Base-by-base conservation (phyloP, 1,140 invertebrate species). In the Papilio dardanus region DNA sequence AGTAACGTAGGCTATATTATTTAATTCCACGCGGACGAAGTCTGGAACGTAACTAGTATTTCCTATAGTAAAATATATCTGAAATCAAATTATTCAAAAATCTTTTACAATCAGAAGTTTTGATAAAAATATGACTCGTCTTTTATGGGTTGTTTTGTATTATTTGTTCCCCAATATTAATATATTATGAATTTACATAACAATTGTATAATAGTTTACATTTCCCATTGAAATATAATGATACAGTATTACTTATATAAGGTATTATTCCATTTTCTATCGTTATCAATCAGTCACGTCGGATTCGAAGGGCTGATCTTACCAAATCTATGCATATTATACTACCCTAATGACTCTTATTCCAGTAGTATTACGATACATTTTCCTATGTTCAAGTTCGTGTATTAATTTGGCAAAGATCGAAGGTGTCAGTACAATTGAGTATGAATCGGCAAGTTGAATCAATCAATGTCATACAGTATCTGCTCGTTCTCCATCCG, bases 381-480 rank as follows among this genome's bases (percentile, higher is more conserved):
- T 35, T 69, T 67, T 81, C n/a, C 10, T 6, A 50, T 46, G 37
- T 58, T 66, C n/a, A 16, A 37, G 12, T 16, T 7, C 10, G 10
- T 19, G 10, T 62, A 12, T 62, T 54, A 40, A 71, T 58, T 73
- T 42, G 65, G 50, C 28, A 71, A 58, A 40, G 69, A 58, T 71
- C 40, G 37, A 42, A 42, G 46, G 68, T 76, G 71, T 77, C 76
- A 76, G 77, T 79, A 79, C 80, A 81, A 82, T 82, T 71, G 67
- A 46, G 37, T 75, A 73, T 77, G 78, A 79, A 78, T 76, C 16
- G 71, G 46, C 71, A 77, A 86, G 80, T 82, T 82, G 81, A 79
- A 86, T 86, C 85, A 84, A 86, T 86, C 85, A 86, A 84, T 81
- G 85, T 86, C 85, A 71, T 16, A 54, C 71, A 77, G 50, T 73